Conservation (phyloP, 2,888 invertebrate species). For the Drosophila rubida region DNA sequence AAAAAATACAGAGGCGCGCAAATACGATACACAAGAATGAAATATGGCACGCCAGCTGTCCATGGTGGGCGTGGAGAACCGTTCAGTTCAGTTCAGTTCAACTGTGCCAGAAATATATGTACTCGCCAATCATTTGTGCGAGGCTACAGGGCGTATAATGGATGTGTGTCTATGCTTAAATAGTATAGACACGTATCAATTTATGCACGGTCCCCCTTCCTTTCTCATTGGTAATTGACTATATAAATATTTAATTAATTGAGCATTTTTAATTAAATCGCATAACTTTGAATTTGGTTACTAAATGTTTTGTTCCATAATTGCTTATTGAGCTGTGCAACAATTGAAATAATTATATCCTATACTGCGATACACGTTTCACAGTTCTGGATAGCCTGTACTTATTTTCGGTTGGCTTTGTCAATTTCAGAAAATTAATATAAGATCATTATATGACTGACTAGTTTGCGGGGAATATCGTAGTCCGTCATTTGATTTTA, state of each 20-base stretch:
- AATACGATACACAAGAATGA: constrained; percentile 53
- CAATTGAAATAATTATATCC: constrained; percentile 10
- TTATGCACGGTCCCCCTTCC: not conserved
- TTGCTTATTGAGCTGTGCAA: constrained; percentile 10
- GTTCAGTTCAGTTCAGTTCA: too few relatives aligned
- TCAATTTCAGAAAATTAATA: not conserved
- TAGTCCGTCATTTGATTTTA: not conserved
- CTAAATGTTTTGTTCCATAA: constrained; percentile 29
- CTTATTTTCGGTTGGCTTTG: too few relatives aligned
- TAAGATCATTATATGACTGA: not conserved
- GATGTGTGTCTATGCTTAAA: constrained; percentile 4
- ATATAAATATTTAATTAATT: constrained; percentile 54
- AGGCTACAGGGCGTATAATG: constrained; percentile 21
- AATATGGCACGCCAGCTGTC: constrained; percentile 63
- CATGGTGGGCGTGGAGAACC: constrained; percentile 41
- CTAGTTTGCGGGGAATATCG: not conserved
- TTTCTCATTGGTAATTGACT: constrained; percentile 46
- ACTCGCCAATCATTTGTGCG: not conserved
- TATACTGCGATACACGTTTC: not conserved
- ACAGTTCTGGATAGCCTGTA: too few relatives aligned
- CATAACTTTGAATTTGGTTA: constrained; percentile 14
- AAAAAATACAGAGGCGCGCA: constrained; percentile 32
- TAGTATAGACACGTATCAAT: not conserved
- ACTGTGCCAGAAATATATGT: constrained; percentile 32
- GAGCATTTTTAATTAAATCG: constrained; percentile 44